Percentiles rank a stretch among this genome's conserved stretches.
Conservation (phyloP, 1,140 invertebrate genomes). For the Planococcus citri region DNA sequence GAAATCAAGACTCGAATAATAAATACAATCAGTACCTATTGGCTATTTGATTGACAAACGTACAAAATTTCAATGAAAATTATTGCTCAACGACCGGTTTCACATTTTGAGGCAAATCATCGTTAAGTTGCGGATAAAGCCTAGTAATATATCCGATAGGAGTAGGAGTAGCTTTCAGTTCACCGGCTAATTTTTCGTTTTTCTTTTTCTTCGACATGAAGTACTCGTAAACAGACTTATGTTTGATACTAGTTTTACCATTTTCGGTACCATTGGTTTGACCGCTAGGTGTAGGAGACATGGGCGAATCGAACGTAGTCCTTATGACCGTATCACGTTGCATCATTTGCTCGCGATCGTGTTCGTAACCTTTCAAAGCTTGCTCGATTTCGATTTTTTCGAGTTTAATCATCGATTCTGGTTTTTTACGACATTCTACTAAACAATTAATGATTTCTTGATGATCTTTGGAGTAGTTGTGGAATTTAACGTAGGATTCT, state of each 20-base stretch:
- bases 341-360: conserved; percentile 22
- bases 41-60: no score
- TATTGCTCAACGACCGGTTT: conserved; percentile 11
- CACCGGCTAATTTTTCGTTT: conserved; percentile 64
- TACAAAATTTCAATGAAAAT: no score
- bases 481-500: conserved; percentile 66
- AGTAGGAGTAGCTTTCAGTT: conserved; percentile 41
- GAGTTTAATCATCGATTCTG: conserved; percentile 36
- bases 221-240: conserved; percentile 45
- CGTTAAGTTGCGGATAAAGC: background rate
- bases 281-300: conserved; percentile 48
- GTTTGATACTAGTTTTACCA: conserved; percentile 25
- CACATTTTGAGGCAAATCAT: conserved; percentile 2
- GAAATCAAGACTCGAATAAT: no score
- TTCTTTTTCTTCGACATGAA: conserved; percentile 39
- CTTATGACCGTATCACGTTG: conserved; percentile 54
- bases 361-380: conserved; percentile 36
- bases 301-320: conserved; percentile 67
- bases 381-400: conserved; percentile 44
- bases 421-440: conserved; percentile 57
- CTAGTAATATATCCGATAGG: conserved; percentile 23
- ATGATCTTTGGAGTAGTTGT: conserved; percentile 57
- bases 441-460: conserved; percentile 68
- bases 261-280: conserved; percentile 32
- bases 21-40: no score